Evolutionary conservation across 2,797 vertebrate genomes (phyloP).

Genomic region (Myiotriccus ornatus): DNA sequence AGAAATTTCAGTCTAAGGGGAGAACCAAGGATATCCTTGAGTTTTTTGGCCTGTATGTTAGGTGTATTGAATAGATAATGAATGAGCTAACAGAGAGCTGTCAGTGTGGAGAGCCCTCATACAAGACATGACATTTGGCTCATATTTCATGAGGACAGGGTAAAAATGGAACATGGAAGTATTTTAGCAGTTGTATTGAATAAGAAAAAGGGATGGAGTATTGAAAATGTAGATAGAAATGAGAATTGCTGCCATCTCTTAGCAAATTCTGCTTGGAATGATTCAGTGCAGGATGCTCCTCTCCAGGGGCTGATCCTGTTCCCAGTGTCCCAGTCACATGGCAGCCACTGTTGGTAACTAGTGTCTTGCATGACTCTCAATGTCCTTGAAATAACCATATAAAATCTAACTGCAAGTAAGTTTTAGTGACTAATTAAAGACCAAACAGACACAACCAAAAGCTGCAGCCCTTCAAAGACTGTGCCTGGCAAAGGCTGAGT

Average conservation of each 20-base stretch:
- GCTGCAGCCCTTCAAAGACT: background rate
- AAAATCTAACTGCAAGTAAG: background rate
- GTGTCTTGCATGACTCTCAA: background rate
- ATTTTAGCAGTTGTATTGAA: background rate
- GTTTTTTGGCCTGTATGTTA: background rate
- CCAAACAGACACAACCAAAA: background rate
- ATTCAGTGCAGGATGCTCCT: background rate
- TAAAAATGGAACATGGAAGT: background rate
- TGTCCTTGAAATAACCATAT: background rate
- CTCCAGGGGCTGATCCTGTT: background rate
- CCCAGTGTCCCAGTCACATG: background rate
- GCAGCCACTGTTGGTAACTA: background rate
- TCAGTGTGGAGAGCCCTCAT: background rate
- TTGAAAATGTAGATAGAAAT: background rate
- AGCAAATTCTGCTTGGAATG: background rate
- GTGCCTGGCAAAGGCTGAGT: background rate
- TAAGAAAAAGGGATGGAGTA: background rate
- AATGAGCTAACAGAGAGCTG: background rate
- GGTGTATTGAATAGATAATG: background rate
- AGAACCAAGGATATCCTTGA: background rate
- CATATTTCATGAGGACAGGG: background rate
- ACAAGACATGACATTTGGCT: background rate
- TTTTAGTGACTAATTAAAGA: background rate
- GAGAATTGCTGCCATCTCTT: background rate
- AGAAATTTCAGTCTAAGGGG: background rate